Base-by-base conservation (phyloP, 2,113 vertebrate species). In the Entomyzon cyanotis region DNA sequence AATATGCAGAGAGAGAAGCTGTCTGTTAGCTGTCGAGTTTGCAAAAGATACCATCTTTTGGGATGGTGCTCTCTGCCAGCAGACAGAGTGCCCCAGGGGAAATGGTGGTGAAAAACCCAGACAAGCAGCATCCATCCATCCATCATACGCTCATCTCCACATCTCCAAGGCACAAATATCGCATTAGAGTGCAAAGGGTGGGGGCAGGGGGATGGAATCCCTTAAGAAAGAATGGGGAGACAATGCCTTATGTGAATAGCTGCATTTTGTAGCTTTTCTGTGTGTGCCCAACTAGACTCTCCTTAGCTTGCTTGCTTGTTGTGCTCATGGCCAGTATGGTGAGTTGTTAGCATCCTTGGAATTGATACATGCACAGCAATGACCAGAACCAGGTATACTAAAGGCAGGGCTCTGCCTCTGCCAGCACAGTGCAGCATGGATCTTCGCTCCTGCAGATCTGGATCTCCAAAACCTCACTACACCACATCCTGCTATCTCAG, bases 11-110 rank as follows among this genome's bases (percentile, higher is more conserved):
- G 96, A 97, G 96, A 97, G 95, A 97, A 98, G 97, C 98, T 98
- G 97, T 98, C 98, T 98, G 97, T 97, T 98, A 98, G 97, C 98
- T 98, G 98, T 98, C 97, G 97, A 98, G 98, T 98, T 98, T 98
- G 98, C 97, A 97, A 96, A 96, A 98, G 98, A 98, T 98, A 98
- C 97, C 97, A 98, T 98, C 98, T 98, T 98, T 96, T 94, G 95
- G 97, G 96, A 98, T 97, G 94, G 96, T 97, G 97, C 96, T 97
- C 97, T 98, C 97, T 97, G 97, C 97, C 97, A 98, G 97, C 97
- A 98, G 97, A 98, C 97, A 98, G 97, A 96, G 81, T 81, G 96
- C 98, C 98, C 97, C 97, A 73, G 93, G 98, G 98, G 98, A 98
- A 98, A 98, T 95, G 60, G 97, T 97, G 97, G 97, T 97, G 96